Conservation (phyloP, 2,113 vertebrate species). For the Dunckerocampus dactyliophorus region DNA sequence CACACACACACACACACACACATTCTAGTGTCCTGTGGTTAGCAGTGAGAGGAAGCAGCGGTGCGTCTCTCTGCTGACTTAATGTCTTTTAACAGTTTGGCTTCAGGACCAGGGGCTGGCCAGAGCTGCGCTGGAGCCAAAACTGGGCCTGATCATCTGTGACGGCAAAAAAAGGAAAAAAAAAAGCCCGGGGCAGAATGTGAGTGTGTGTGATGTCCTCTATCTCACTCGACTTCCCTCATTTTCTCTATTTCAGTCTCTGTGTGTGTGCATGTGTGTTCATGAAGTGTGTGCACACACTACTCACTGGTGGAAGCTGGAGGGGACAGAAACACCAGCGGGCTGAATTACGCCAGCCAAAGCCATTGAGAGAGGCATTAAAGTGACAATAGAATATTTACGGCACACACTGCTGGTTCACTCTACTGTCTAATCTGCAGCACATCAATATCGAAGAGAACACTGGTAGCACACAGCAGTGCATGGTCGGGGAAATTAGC, state of each 20-base stretch:
- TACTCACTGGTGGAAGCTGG: conserved; percentile 37
- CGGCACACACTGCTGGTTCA: conserved; percentile 52
- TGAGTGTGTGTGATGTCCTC: conserved; percentile 15
- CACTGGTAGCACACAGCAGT: conserved; percentile 46
- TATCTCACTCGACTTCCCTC: conserved; percentile 33
- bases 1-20: conserved; percentile 20
- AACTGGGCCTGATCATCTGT: conserved; percentile 68
- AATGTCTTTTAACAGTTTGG: conserved; percentile 75
- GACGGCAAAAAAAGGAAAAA: conserved; percentile 59
- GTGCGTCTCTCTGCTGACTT: conserved; percentile 68
- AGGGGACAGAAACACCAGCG: conserved; percentile 55
- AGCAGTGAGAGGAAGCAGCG: conserved; percentile 62
- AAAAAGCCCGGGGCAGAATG: conserved; percentile 56
- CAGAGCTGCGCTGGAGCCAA: conserved; percentile 63
- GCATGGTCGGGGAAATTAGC: conserved; percentile 54
- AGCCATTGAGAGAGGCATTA: conserved; percentile 65
- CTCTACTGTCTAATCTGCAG: conserved; percentile 56
- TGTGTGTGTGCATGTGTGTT: conserved; percentile 29
- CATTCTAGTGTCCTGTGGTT: conserved; percentile 57
- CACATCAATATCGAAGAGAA: conserved; percentile 63
- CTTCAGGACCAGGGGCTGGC: conserved; percentile 62
- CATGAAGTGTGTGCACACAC: conserved; percentile 33
- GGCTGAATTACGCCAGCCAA: conserved; percentile 58
- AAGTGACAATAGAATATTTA: conserved; percentile 72
- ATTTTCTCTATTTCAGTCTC: conserved; percentile 56